These are phyloP conservation scores for Venusia cambrica DNA, from an alignment of 2,888 invertebrate species.

Conservation along the genomic window DNA sequence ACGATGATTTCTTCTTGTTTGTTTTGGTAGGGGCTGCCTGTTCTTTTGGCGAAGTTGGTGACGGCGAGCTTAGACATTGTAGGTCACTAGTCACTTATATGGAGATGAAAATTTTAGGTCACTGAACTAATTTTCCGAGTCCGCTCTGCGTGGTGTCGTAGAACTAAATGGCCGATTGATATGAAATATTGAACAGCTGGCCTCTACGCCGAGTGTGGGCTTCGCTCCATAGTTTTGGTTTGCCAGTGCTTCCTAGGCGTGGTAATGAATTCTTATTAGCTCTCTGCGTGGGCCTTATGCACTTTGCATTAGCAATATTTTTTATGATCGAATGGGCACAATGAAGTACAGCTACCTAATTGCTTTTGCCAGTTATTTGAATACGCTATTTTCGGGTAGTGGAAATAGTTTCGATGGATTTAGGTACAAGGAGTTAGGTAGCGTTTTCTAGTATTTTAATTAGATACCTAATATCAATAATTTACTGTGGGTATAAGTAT, in stretches of 20 bases:
- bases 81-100: slow-evolving; percentile 39
- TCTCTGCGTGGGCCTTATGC: slow-evolving; percentile 56
- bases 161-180: slow-evolving; percentile 58
- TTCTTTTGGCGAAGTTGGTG: slow-evolving; percentile 60
- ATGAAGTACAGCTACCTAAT: slow-evolving; percentile 12
- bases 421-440: no score
- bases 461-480: no score
- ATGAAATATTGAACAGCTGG: slow-evolving; percentile 53
- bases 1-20: slow-evolving; percentile 42
- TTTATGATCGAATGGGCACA: slow-evolving; percentile 25
- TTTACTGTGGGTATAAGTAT: no score
- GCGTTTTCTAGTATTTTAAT: no score
- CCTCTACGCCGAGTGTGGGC: slow-evolving; percentile 69
- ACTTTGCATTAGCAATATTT: slow-evolving; percentile 59
- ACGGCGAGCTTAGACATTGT: slow-evolving; percentile 65
- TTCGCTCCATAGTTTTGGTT: slow-evolving; percentile 76
- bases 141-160: slow-evolving; percentile 55
- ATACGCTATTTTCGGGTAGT: no score
- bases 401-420: no score
- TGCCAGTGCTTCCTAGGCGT: slow-evolving; percentile 70
- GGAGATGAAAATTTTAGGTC: slow-evolving; percentile 48
- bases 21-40: slow-evolving; percentile 47
- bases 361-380: slow-evolving; percentile 5
- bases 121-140: slow-evolving; percentile 50
- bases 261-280: slow-evolving; percentile 69